Evolutionary conservation across 1,140 invertebrate genomes (phyloP).

Genomic region (Mercenaria mercenaria): DNA sequence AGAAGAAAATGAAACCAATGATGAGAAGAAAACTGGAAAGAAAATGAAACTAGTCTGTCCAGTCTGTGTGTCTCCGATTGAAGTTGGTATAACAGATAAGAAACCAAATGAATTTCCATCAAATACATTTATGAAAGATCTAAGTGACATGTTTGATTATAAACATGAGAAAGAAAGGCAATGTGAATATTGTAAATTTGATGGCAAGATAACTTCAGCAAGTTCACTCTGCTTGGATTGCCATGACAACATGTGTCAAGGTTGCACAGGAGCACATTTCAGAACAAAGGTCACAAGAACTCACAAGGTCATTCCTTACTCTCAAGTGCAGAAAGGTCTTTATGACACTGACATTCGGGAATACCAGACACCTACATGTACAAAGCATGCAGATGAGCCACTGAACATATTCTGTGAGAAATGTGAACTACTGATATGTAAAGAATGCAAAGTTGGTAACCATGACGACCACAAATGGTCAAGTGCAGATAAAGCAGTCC

Average conservation of each 20-base stretch:
- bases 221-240: conserved; percentile 79
- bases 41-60: conserved; percentile 64
- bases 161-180: conserved; percentile 72
- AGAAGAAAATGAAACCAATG: background rate
- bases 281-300: conserved; percentile 81
- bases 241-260: conserved; percentile 81
- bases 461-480: conserved; percentile 77
- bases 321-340: conserved; percentile 78
- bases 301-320: conserved; percentile 79
- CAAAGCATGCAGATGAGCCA: conserved; percentile 62
- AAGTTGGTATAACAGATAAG: conserved; percentile 41
- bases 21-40: background rate
- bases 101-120: conserved; percentile 39
- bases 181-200: conserved; percentile 82
- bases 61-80: conserved; percentile 67
- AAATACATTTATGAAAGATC: conserved; percentile 73
- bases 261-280: conserved; percentile 78
- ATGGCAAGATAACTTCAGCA: conserved; percentile 71
- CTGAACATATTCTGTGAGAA: conserved; percentile 76
- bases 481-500: conserved; percentile 67
- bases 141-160: conserved; percentile 73
- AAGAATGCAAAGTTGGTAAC: conserved; percentile 71
- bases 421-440: conserved; percentile 78
- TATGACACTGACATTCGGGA: conserved; percentile 81
- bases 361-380: conserved; percentile 73